These are phyloP conservation scores for Heterohyrax brucei DNA, from an alignment of 2,797 vertebrate genomes.

Conservation along the genomic window DNA sequence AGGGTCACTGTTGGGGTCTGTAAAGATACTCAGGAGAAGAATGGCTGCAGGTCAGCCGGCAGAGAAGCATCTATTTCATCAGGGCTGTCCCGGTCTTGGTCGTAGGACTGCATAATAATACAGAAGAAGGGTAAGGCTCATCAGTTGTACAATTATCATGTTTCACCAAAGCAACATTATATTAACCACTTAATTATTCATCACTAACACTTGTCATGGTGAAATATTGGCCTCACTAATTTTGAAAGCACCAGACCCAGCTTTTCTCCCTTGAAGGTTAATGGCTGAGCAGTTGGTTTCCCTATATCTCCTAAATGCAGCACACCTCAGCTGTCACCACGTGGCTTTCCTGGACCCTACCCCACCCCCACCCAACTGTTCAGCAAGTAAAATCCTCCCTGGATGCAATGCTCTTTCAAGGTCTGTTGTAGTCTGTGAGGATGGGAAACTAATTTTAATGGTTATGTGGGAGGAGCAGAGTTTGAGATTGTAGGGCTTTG, in stretches of 20 bases:
- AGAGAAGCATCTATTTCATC: constrained; percentile 94
- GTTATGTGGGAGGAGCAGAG: not conserved
- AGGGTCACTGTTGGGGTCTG: constrained; percentile 93
- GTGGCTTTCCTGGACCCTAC: constrained; percentile 65
- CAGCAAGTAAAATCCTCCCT: constrained; percentile 84
- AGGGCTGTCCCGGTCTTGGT: constrained; percentile 84
- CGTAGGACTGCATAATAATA: constrained; percentile 92
- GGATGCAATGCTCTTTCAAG: constrained; percentile 9
- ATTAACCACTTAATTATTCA: constrained; percentile 99
- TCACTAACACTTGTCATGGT: constrained; percentile 96
- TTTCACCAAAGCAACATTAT: constrained; percentile 95
- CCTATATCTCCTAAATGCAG: constrained; percentile 93
- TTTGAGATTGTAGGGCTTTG: not conserved
- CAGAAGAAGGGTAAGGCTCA: constrained; percentile 93
- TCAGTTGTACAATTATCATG: constrained; percentile 96
- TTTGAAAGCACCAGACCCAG: constrained; percentile 94
- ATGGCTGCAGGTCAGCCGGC: constrained; percentile 92
- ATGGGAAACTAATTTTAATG: constrained; percentile 77
- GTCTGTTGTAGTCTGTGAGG: constrained; percentile 77
- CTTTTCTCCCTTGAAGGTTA: constrained; percentile 95
- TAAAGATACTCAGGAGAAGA: constrained; percentile 94
- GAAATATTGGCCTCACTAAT: constrained; percentile 95
- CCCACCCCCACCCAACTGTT: constrained; percentile 50
- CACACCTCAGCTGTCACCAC: constrained; percentile 92
- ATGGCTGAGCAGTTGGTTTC: constrained; percentile 93